Evolutionary conservation across 2,113 vertebrate genomes (phyloP).

Genomic region (Cavia porcellus): DNA sequence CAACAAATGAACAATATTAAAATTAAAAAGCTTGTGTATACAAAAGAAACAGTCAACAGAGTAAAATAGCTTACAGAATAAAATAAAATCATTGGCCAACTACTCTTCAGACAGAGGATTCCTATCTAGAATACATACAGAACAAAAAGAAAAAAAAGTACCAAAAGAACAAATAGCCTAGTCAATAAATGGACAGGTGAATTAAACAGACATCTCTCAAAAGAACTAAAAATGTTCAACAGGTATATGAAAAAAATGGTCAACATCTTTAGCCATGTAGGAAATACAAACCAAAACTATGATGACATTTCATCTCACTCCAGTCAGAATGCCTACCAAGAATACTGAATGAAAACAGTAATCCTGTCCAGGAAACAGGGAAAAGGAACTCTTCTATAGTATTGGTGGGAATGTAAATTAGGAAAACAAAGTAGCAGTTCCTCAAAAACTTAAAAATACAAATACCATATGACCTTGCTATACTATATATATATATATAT

Average conservation of each 20-base stretch:
- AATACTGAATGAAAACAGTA: not conserved
- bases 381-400: not conserved
- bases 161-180: not conserved
- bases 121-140: not conserved
- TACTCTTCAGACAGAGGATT: not conserved
- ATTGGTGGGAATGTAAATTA: not conserved
- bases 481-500: too few species aligned
- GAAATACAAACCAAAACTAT: not conserved
- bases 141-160: not conserved
- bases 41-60: not conserved
- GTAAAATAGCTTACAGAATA: not conserved
- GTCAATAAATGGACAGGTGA: not conserved
- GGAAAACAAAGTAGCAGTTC: not conserved
- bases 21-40: not conserved
- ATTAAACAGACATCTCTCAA: not conserved
- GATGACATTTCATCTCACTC: not conserved
- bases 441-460: not conserved
- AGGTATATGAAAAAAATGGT: not conserved
- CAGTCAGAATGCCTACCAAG: not conserved
- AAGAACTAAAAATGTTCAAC: not conserved
- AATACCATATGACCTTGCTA: not conserved
- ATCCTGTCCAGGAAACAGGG: too few species aligned
- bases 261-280: not conserved
- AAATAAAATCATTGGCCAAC: not conserved
- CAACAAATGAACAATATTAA: not conserved